These are phyloP conservation scores for Enteromius thamalakanensis DNA, from an alignment of 2,797 vertebrate genomes.

Conservation along the genomic window DNA sequence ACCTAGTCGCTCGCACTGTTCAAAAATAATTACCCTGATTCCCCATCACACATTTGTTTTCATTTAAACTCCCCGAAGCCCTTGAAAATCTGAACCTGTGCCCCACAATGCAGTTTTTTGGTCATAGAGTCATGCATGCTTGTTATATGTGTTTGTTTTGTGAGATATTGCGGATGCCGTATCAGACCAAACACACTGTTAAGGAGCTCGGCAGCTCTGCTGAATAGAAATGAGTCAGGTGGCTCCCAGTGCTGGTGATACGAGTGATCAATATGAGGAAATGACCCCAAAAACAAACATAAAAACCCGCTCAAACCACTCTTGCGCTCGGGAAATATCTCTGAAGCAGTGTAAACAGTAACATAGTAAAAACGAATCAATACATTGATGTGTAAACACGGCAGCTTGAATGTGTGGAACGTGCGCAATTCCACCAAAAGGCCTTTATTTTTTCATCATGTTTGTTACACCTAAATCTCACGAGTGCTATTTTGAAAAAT, in stretches of 20 bases:
- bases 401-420: background rate
- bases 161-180: background rate
- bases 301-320: background rate
- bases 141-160: constrained; percentile 1
- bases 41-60: constrained; percentile 57
- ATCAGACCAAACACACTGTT: background rate
- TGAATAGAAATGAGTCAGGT: constrained; percentile 40
- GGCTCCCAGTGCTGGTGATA: constrained; percentile 25
- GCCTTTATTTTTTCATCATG: constrained; percentile 38
- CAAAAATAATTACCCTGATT: constrained; percentile 69
- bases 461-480: constrained; percentile 32
- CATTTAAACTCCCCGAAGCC: constrained; percentile 26
- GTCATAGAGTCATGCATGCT: background rate
- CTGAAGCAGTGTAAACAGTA: background rate
- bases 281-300: constrained; percentile 2
- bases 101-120: constrained; percentile 17
- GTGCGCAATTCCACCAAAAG: background rate
- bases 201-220: background rate
- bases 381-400: constrained; percentile 18
- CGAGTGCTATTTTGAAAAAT: constrained; percentile 29
- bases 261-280: constrained; percentile 38
- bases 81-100: constrained; percentile 31
- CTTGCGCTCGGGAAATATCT: constrained; percentile 15
- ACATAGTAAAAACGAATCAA: constrained; percentile 3
- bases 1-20: constrained; percentile 57